Evolutionary conservation across 1,140 invertebrate species (phyloP), one percentile per base, ranked within the genome.

Genomic region (Tachypleus tridentatus): DNA sequence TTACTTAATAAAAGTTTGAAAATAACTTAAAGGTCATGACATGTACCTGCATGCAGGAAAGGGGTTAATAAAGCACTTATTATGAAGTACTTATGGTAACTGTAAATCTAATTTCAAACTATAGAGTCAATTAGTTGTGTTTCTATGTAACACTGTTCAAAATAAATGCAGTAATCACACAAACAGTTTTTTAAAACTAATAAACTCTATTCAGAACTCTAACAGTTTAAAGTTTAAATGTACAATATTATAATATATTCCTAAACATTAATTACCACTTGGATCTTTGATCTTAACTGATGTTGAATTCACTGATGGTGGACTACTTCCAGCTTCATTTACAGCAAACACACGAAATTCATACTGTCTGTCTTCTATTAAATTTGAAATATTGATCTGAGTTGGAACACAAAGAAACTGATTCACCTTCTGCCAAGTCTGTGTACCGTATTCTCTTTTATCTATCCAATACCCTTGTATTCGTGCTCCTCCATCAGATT

Each of bases 321-420:
- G 85, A 60, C 92, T 92, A 49, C 92, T 73, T 1, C 95, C 95
- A 53, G 93, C 92, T 68, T 89, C 88, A 76, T 99, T 99, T 76
- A 96, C 91, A 10, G 97, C 97, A 74, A 92, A 91, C 8, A 99
- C 88, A n/a, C 94, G 80, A 84, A 99, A 99, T 78, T 98, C 95
- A 77, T 99, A 99, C 73, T 93, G 88, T 47, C 94, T 82, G 57
- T 93, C 93, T 80, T 99, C 97, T 70, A 99, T 95, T 4, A 99
- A 80, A 78, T 98, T 97, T n/a, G 86, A 82, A 71, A 97, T 88
- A 77, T 98, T 98, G 69, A 96, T 70, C 53, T 72, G 71, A 3
- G 69, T 70, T n/a, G 71, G 64, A 56, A 69, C 67, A 60, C 68
- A 70, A 87, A 97, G 66, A 0, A 82, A 80, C 4, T 85, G 83